Conservation (phyloP, 1,140 invertebrate species). For the Temnothorax longispinosus region DNA sequence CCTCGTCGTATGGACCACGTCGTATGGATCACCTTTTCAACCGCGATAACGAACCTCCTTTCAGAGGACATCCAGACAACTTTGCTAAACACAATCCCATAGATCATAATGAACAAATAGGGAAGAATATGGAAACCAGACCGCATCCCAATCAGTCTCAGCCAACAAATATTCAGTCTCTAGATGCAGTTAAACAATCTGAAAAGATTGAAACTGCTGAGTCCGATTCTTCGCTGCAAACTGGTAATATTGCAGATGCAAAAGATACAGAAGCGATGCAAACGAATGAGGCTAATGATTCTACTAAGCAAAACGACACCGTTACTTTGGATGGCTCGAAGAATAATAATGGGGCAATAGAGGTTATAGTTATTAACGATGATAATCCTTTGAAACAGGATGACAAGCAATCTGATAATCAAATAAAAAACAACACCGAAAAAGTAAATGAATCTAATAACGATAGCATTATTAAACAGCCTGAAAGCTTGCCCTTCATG, state of each 20-base stretch:
- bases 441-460: slow-evolving; percentile 18
- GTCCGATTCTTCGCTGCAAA: neutral
- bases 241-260: neutral
- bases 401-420: slow-evolving; percentile 26
- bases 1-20: neutral
- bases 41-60: neutral
- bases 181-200: neutral
- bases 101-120: slow-evolving; percentile 38
- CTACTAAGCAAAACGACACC: neutral
- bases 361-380: slow-evolving; percentile 2
- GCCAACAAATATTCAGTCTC: slow-evolving; percentile 47
- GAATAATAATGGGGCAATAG: slow-evolving; percentile 32
- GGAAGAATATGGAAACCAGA: slow-evolving; percentile 6
- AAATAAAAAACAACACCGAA: slow-evolving; percentile 15
- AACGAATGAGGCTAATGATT: neutral
- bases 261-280: neutral
- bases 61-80: slow-evolving; percentile 28
- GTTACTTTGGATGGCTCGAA: slow-evolving; percentile 37
- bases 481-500: slow-evolving; percentile 82
- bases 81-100: slow-evolving; percentile 18
- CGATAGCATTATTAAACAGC: slow-evolving; percentile 59
- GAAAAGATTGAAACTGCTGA: slow-evolving; percentile 19
- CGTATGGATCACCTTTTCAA: slow-evolving; percentile 5
- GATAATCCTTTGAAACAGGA: slow-evolving; percentile 5
- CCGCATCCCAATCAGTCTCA: slow-evolving; percentile 7